Base-by-base conservation (phyloP, 2,113 vertebrate species). In the Accipiter virgatus region DNA sequence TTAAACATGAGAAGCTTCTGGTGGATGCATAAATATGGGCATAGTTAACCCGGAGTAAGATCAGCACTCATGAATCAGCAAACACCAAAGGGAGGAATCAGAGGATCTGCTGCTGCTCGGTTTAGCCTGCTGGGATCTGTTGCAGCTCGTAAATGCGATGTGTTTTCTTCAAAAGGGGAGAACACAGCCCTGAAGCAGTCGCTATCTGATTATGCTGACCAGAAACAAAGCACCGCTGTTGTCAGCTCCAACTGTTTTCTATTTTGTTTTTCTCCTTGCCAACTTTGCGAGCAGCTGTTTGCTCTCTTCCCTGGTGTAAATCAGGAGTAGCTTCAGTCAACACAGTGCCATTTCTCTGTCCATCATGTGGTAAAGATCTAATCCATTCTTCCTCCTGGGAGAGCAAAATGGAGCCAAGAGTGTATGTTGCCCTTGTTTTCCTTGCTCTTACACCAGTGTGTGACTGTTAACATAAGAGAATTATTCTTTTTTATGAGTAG, bases 251-350 rank as follows among this genome's bases (percentile, higher is more conserved):
- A 62, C 65, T 71, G 23, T 53, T 96, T 81, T 67, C 4, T 53
- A 63, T 95, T 97, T 95, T 88, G 74, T 38, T 97, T 96, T 88
- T 84, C 93, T 53, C 18, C 38, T 94, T 55, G 55, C 7, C 62
- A 68, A 50, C 32, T 59, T 89, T 73, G 56, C 12, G 3, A 80
- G 58, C 36, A 73, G 8, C 77, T 74, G 9, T 95, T 96, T 97
- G 55, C 9, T 65, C 42, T 81, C 80, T 84, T 96, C 78, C n/a
- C 63, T 48, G n/a, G 71, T 81, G 87, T 88, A 93, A 93, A 91
- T n/a, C 66, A 86, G 88, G 83, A 82, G 74, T 62, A 91, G 40
- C 21, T 90, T 86, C 83, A 81, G 56, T 89, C 80, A 89, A 58
- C 34, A 78, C 8, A 48, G 3, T 45, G 29, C 18, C 67, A 42